Evolutionary conservation across 2,888 invertebrate species (phyloP), one percentile per base, ranked within the genome.

Genomic region (Leptura quadrifasciata): DNA sequence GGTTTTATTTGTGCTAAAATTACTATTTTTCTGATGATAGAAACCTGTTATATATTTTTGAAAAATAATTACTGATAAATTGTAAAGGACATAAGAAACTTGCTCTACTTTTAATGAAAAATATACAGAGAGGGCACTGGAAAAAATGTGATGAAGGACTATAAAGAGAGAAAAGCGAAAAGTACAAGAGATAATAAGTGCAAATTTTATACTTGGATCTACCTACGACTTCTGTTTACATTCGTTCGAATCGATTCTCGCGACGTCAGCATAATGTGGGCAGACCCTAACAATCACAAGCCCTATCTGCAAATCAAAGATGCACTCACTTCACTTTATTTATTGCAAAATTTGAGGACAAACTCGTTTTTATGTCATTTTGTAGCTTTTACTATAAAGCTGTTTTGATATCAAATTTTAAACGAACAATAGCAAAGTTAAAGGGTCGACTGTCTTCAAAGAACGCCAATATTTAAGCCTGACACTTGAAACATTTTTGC

Each of bases 241-340:
- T 31, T 6, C 0, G 27, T 8, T 31, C 8, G 6, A 24, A 31
- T 5, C 27, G 8, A 24, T 31, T 6, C 2, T 12, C 12, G 39
- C 12, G 10, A 15, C n/a, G n/a, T 0, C 47, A 47, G 47, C 47
- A 47, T 12, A 47, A 15, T 47, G 4, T 47, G 47, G n/a, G 5
- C 47, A 47, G 2, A 15, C n/a, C n/a, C n/a, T 47, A 47, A n/a
- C n/a, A 35, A 39, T 21, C 39, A 20, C 63, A 47, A 63, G 39
- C 63, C 39, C 39, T 63, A 39, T 39, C 39, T 63, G 39, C 63
- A 63, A 39, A 39, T 20, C 20, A 63, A 63, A 35, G 20, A 63
- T 63, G 63, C 63, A 35, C 31, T 31, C 60, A n/a, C 60, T 61
- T 27, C 5, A 17, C 31, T 61, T 61, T 31, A 17, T 61, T 17